These are phyloP conservation scores for Griposia aprilina DNA, from an alignment of 2,888 invertebrate genomes.

Conservation along the genomic window DNA sequence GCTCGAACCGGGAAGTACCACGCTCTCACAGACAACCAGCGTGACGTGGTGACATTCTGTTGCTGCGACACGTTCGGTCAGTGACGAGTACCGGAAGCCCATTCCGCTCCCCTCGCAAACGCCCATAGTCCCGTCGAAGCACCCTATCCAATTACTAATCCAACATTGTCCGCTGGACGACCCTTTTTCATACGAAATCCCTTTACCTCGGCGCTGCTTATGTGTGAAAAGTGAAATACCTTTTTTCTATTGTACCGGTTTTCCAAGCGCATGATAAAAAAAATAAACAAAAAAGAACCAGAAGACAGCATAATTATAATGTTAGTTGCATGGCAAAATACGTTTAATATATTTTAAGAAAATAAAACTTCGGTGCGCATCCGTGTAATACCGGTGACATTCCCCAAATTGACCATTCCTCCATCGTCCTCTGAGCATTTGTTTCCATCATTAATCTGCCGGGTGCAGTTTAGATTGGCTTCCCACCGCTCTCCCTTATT, in stretches of 20 bases:
- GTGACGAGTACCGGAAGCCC: not conserved
- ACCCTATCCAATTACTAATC: not conserved
- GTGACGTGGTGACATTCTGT: not conserved
- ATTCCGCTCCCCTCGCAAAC: not conserved
- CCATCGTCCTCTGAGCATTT: not conserved
- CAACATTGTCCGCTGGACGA: not conserved
- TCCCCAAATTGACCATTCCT: not conserved
- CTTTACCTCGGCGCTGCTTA: not conserved
- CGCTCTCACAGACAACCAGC: slow-evolving; percentile 7
- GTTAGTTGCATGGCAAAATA: too few relatives aligned
- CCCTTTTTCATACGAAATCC: not conserved
- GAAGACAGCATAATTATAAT: not conserved
- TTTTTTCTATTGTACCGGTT: not conserved
- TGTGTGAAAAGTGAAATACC: not conserved
- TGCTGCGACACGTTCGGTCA: not conserved
- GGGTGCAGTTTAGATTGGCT: not conserved
- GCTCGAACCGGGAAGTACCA: slow-evolving; percentile 29
- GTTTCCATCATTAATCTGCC: not conserved
- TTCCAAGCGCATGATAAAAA: not conserved
- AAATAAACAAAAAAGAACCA: not conserved
- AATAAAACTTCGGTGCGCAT: not conserved
- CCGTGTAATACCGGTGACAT: not conserved
- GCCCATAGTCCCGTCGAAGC: not conserved
- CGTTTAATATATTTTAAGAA: not conserved
- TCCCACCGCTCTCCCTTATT: not conserved